Base-by-base conservation (phyloP, 2,888 invertebrate species). In the Lycia hirtaria region DNA sequence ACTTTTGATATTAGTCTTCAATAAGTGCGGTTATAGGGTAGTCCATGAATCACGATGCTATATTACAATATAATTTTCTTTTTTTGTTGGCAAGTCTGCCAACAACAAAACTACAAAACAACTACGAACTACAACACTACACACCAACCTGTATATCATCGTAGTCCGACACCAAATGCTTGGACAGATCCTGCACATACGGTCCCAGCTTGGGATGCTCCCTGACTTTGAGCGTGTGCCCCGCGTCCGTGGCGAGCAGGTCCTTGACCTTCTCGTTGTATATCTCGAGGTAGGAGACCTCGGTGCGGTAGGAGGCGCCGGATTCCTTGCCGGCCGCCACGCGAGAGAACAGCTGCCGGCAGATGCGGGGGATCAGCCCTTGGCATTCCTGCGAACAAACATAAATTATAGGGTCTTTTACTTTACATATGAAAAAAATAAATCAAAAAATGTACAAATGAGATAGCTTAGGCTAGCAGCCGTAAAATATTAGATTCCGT, bases 221-320 rank as follows among this genome's bases (percentile, higher is more conserved):
- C 15, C 97, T 87, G 33, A 97, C 96, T 73, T 95, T 92, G 4
- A 97, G 90, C 1, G 95, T 95, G 83, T 96, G 96, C 0, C 93
- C 95, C 38, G 92, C 93, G 81, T 87, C 93, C 35, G 82, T 87
- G 7, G 94, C 92, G 51, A 96, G 85, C 60, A 96, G 87, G 80
- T 96, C 96, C 81, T 95, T 94, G 0, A 97, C 97, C 56, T 95
- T 92, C 84, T 97, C 97, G 80, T 97, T 97, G 88, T 97, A 97
- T 62, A 97, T 97, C 89, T 97, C 97, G 65, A 96, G 88, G 85
- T 96, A 97, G 79, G 96, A 96, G 73, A 98, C 97, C 81, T 97
- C 96, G 0, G 97, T 97, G 70, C 96, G 94, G 81, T 97, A 97
- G 0, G 96, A 97, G 0, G 96, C 95, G 1, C 96, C 96, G 32